Base-by-base conservation (phyloP, 2,797 vertebrate species). In the Sphaeramia orbicularis region DNA sequence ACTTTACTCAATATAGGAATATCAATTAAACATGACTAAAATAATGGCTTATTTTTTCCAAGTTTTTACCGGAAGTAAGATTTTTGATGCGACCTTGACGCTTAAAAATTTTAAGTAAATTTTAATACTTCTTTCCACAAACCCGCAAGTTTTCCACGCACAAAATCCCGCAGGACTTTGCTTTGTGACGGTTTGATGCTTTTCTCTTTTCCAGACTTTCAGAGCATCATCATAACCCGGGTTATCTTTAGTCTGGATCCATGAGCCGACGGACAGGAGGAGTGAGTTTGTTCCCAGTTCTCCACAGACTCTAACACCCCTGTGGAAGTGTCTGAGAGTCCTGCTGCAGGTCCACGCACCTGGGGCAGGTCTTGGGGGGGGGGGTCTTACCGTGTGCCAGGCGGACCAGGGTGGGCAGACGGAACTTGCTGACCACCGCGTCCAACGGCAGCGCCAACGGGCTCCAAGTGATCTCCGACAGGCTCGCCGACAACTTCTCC, bases 391-490 rank as follows among this genome's bases (percentile, higher is more conserved):
- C 97, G 94, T 94, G 95, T 47, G 95, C 94, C 51, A 96, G 94
- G 35, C 95, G 95, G 74, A 96, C 95, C 83, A 98, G 93, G 4
- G 96, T 95, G 70, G 97, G 97, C 91, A 98, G 91, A 65, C 96
- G 95, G 91, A 96, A 96, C 92, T 96, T 96, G 91, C 96, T 96
- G 89, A 99, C 96, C 93, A 99, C 96, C 71, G 96, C 93, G 87
- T 99, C 97, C 72, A 99, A 81, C 68, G 97, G 97, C 91, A 97
- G 92, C 86, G 95, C 93, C 89, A 95, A 93, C 85, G 95, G 93
- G 94, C 96, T 96, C 96, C 97, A 99, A 78, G 93, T 89, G 88
- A 97, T 94, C 90, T 96, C 95, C 84, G 94, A 95, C 92, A 96
- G 92, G 90, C 95, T 96, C 85, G 94, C 94, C 90, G 94, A 94